These are phyloP conservation scores for Clytia hemisphaerica DNA, from an alignment of 30 jellyfish, hydroid and myxozoan species.

Conservation along the genomic window DNA sequence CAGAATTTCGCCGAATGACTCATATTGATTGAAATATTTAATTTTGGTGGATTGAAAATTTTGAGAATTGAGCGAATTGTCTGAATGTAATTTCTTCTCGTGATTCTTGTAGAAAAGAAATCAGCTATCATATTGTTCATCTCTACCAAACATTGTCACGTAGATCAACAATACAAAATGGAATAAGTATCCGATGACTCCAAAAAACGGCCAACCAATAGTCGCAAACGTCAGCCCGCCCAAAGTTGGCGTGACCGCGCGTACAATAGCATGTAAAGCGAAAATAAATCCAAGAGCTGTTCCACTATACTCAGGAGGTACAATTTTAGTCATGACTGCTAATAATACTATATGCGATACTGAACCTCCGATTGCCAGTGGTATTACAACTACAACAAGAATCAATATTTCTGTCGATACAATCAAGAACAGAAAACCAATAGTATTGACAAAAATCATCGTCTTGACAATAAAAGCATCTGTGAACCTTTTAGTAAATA, in stretches of 20 bases:
- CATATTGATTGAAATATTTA: too few species aligned
- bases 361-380: constrained; percentile 33
- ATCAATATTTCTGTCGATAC: constrained; percentile 7
- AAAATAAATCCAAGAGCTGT: constrained; percentile 30
- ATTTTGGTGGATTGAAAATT: too few species aligned
- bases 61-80: too few species aligned
- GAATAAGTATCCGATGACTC: constrained; percentile 27
- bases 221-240: constrained; percentile 28
- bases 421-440: constrained; percentile 1
- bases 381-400: constrained; percentile 10
- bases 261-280: constrained; percentile 33
- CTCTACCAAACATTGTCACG: constrained; percentile 13
- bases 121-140: too few species aligned
- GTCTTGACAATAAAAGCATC: constrained; percentile 21
- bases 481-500: constrained; percentile 1
- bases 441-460: constrained; percentile 7
- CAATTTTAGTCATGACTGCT: constrained; percentile 38
- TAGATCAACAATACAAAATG: constrained; percentile 17
- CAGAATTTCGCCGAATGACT: too few species aligned
- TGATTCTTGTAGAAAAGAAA: too few species aligned
- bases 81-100: too few species aligned
- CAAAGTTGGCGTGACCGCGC: constrained; percentile 34
- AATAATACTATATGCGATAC: constrained; percentile 20
- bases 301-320: constrained; percentile 32
- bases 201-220: constrained; percentile 38